Evolutionary conservation across 2,797 vertebrate species (phyloP), one percentile per base, ranked within the genome.

Genomic region (Protosalanx chinensis): DNA sequence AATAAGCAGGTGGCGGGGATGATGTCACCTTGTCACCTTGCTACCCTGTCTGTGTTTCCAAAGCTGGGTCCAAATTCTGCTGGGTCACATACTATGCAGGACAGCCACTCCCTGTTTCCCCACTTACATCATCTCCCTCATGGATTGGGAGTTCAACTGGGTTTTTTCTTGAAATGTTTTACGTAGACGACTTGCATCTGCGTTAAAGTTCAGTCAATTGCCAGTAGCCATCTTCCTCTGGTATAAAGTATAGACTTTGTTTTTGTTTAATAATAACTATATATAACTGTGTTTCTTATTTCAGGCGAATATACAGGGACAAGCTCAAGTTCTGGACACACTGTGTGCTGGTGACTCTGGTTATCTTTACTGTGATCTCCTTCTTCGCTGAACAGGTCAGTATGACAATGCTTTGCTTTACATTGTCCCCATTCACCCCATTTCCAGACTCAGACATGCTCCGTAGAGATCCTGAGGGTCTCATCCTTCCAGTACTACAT

Each of bases 281-380:
- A 2, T 16, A n/a, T 56, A 29, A 51, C 7, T 61, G 35, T 49
- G 58, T 32, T 58, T 46, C 3, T 35, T 72, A 49, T 76, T 78
- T 3, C 87, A 99, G 98, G 98, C 93, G 98, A 53, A 88, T 93
- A 1, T 99, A 99, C 78, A 93, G 98, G 71, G 97, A 99, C 91
- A 97, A 95, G 87, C 82, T 99, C 81, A 99, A 99, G 91, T 98
- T 99, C 90, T 99, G 98, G 97, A 99, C 97, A 4, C 97, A 99
- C 71, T 98, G 96, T 75, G 95, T 98, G 72, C 90, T 99, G 15
- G 94, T 96, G 84, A 95, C 95, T 0, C 90, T 99, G 66, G 96
- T 99, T 81, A 78, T 96, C 79, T 99, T 99, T 91, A 99, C 97
- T 2, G 77, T 99, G 80, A 90, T 97, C 86, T 99, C 97, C 5